Evolutionary conservation across 2,888 invertebrate species (phyloP).

Genomic region (Dicycla oo): DNA sequence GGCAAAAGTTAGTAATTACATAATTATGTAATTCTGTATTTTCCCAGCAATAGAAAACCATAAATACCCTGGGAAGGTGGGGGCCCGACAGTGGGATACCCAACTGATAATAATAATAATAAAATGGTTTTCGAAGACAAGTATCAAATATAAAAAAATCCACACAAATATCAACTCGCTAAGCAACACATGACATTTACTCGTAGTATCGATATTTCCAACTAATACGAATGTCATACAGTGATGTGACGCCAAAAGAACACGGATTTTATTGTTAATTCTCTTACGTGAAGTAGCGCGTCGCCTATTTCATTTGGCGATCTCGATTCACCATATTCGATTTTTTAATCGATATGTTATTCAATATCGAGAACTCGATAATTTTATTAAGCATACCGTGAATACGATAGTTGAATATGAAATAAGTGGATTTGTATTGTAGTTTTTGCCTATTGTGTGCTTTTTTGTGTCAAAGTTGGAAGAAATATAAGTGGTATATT

Average conservation of each 20-base stretch:
- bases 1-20: too few relatives aligned
- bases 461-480: constrained; percentile 11
- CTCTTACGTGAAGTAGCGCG: constrained; percentile 36
- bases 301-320: constrained; percentile 49
- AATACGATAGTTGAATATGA: constrained; percentile 51
- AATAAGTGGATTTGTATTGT: constrained; percentile 55
- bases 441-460: constrained; percentile 54
- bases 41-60: too few relatives aligned
- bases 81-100: too few relatives aligned
- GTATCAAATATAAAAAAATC: background rate
- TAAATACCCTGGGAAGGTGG: too few relatives aligned
- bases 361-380: constrained; percentile 31
- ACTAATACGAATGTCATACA: constrained; percentile 40
- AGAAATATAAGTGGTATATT: constrained; percentile 7
- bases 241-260: constrained; percentile 44
- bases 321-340: constrained; percentile 36
- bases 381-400: constrained; percentile 45
- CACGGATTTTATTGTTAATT: constrained; percentile 50
- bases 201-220: constrained; percentile 36
- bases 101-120: too few relatives aligned
- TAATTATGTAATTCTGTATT: too few relatives aligned
- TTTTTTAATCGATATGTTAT: constrained; percentile 54
- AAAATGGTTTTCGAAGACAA: background rate
- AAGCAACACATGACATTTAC: constrained; percentile 32
- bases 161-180: constrained; percentile 2